Evolutionary conservation across 2,113 vertebrate genomes (phyloP), one percentile per base, ranked within the genome.

Genomic region (Natator depressus): DNA sequence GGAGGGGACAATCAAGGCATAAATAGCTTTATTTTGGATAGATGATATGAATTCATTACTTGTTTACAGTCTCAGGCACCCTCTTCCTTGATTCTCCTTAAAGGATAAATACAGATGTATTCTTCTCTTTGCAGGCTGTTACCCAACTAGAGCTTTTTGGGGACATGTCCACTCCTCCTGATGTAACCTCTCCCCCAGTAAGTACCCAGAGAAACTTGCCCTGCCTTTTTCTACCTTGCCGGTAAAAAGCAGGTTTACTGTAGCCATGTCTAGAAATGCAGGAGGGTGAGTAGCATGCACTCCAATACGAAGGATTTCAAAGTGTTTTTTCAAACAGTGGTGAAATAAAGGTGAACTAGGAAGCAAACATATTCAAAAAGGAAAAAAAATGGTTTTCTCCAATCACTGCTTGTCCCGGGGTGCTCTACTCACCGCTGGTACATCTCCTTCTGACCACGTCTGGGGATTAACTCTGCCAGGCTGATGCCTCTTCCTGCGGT

Each of bases 91-190:
- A 6, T 93, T 84, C 25, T 87, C 57, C 80, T 95, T 85, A 38
- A 55, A 90, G 95, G 82, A 94, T 90, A 95, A 96, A 93, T 38
- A 69, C 49, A 78, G 55, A 72, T 62, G 3, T 89, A 55, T 95
- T 93, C 91, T 47, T 96, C 81, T 98, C 92, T 96, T 98, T 93
- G 87, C 98, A 99, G 99, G 99, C 99, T 98, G 99, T 99, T 98
- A 99, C 99, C 98, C 99, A 99, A 97, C 98, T 99, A 99, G 99
- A 99, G 98, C 99, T 99, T 98, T 99, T 99, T 96, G 99, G 99
- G 98, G 99, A 99, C 98, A 99, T 99, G 99, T 99, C 99, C 81
- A 99, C 99, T 90, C 99, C 99, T 94, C 99, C 99, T 96, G 99
- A 99, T 98, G 99, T 99, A 98, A 99, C 99, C 93, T 99, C 99